Evolutionary conservation across 2,888 invertebrate genomes (phyloP), one percentile per base, ranked within the genome.

Genomic region (Trissolcus japonicus): DNA sequence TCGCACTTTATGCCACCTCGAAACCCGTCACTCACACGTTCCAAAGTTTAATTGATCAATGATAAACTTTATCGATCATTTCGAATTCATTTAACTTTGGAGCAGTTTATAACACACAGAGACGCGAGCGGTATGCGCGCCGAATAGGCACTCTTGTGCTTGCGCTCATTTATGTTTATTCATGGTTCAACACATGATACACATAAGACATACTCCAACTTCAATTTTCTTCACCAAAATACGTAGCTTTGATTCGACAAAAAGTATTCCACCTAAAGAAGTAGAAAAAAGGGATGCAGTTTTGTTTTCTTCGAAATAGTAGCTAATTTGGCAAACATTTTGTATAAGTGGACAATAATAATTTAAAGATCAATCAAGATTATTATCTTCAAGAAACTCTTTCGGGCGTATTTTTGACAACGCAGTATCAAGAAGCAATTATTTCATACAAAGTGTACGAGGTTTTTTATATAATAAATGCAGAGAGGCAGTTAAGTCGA

Each of bases 11-110:
- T 80, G 76, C 80, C 80, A 81, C 81, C 80, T 82, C 80, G 65
- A 79, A 78, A 72, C 80, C 82, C 84, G 84, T 86, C 89, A 88
- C 88, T 88, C 88, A 88, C 88, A 88, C 88, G 88, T 83, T 82
- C 83, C 85, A 88, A 89, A 89, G 86, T 89, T 89, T 89, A 89
- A 89, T 89, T 89, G 89, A 89, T 89, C 89, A 89, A 89, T 89
- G 88, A 89, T 89, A 89, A 89, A 89, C 84, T 89, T 89, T 89
- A 89, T 89, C 88, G 87, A 89, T 89, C 88, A 89, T 89, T 88
- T 88, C 87, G 84, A 88, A 88, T 89, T 88, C 88, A 89, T 89
- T 89, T 87, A 89, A 89, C 88, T 89, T 89, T 84, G 82, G 82
- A 84, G 85, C 85, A 86, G 86, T 86, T 86, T 85, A 84, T 85